Conservation (phyloP, 2,797 vertebrate species). For the Tenualosa thibaudeaui region DNA sequence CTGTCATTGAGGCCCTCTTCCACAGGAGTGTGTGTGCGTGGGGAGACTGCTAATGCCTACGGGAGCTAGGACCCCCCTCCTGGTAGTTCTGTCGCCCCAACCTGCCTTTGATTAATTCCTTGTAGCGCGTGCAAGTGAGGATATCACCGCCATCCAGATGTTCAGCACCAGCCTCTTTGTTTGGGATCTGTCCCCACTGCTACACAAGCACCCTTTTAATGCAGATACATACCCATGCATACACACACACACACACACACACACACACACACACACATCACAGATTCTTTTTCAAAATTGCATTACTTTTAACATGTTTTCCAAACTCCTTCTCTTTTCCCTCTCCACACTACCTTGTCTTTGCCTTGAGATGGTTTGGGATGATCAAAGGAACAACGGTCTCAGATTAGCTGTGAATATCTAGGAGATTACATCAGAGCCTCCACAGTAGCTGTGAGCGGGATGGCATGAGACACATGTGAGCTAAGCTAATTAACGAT, state of each 20-base stretch:
- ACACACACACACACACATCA: not conserved
- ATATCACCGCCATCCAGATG: slow-evolving; percentile 77
- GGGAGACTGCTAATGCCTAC: slow-evolving; percentile 19
- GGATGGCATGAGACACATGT: not conserved
- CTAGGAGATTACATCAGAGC: slow-evolving; percentile 55
- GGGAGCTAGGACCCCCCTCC: no score
- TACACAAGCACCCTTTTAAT: slow-evolving; percentile 25
- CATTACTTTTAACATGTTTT: not conserved
- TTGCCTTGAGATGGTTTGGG: not conserved
- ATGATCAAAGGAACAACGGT: not conserved
- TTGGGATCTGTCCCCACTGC: slow-evolving; percentile 19
- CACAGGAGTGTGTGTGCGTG: slow-evolving; percentile 24
- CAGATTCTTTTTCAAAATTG: no score
- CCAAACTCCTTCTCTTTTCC: not conserved
- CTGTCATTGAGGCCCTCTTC: not conserved
- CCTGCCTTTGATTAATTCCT: slow-evolving; percentile 73
- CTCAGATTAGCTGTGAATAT: not conserved
- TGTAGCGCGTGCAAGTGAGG: slow-evolving; percentile 65
- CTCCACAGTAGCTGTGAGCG: slow-evolving; percentile 35
- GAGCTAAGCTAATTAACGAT: no score
- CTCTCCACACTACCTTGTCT: not conserved
- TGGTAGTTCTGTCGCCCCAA: slow-evolving; percentile 37
- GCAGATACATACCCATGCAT: not conserved
- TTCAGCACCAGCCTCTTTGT: slow-evolving; percentile 60
- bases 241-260: not conserved